Evolutionary conservation across 2,113 vertebrate species (phyloP).

Genomic region (Pituophis catenifer): DNA sequence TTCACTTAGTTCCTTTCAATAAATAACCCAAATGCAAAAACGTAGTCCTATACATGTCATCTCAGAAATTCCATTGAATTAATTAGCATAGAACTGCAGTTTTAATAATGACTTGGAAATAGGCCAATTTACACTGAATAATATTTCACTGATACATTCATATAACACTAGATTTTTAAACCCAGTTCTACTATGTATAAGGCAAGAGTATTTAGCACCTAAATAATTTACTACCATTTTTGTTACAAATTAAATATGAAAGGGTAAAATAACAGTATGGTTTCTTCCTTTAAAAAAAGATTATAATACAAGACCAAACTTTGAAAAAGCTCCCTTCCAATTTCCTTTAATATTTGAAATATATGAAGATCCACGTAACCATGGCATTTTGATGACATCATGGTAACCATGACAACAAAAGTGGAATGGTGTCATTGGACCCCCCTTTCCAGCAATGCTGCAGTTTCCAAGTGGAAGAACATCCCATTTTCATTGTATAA

Average conservation of each 20-base stretch:
- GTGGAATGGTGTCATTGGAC: slow-evolving; percentile 63
- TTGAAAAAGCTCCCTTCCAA: slow-evolving; percentile 19
- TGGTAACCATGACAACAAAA: slow-evolving; percentile 71
- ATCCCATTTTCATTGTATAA: slow-evolving; percentile 3
- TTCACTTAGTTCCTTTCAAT: not conserved
- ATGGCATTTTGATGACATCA: slow-evolving; percentile 68
- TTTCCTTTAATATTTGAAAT: slow-evolving; percentile 57
- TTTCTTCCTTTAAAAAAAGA: not conserved
- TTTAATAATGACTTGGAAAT: not conserved
- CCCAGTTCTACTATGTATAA: not conserved
- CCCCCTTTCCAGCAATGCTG: slow-evolving; percentile 39
- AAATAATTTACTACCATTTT: slow-evolving; percentile 10
- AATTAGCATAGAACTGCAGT: not conserved
- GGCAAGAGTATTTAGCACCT: not conserved
- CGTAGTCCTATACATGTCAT: not conserved
- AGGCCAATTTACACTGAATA: not conserved
- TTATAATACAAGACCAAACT: slow-evolving; percentile 49
- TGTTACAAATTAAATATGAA: slow-evolving; percentile 23
- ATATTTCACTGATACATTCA: not conserved
- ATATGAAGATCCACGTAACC: slow-evolving; percentile 65
- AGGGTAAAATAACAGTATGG: slow-evolving; percentile 23
- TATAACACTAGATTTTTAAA: not conserved
- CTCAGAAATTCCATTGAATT: not conserved
- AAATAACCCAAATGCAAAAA: not conserved
- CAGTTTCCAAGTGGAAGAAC: slow-evolving; percentile 35